Evolutionary conservation across 1,140 invertebrate species (phyloP).

Genomic region (Plutomurus gul): DNA sequence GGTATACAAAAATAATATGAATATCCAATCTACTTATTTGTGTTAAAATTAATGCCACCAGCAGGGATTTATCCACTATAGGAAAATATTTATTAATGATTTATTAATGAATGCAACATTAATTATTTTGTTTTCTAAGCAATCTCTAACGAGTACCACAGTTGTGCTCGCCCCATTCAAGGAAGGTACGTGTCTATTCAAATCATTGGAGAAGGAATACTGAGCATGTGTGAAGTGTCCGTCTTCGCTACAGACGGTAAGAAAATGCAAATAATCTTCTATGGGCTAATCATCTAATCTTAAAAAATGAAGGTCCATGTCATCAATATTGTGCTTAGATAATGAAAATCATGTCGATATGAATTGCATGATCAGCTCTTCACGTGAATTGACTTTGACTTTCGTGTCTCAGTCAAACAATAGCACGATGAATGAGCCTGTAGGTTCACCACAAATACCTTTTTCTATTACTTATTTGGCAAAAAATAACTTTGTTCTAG

Average conservation of each 20-base stretch:
- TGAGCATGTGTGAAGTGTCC: slow-evolving; percentile 88
- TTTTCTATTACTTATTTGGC: no score
- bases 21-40: neutral
- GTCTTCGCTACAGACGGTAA: slow-evolving; percentile 86
- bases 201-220: slow-evolving; percentile 83
- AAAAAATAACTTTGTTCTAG: no score
- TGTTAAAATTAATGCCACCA: no score
- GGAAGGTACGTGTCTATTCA: slow-evolving; percentile 88
- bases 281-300: slow-evolving; percentile 26
- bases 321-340: no score
- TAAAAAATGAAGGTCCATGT: neutral
- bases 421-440: no score
- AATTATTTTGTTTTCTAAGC: neutral
- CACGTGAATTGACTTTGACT: no score
- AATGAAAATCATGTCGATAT: no score
- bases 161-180: slow-evolving; percentile 76
- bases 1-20: neutral
- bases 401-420: no score
- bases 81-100: neutral
- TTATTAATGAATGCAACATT: slow-evolving; percentile 10
- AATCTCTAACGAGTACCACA: slow-evolving; percentile 42
- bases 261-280: neutral
- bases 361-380: no score
- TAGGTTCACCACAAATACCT: no score
- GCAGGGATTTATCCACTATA: neutral